Evolutionary conservation across 2,888 invertebrate genomes (phyloP).

Genomic region (Papilio gigon): DNA sequence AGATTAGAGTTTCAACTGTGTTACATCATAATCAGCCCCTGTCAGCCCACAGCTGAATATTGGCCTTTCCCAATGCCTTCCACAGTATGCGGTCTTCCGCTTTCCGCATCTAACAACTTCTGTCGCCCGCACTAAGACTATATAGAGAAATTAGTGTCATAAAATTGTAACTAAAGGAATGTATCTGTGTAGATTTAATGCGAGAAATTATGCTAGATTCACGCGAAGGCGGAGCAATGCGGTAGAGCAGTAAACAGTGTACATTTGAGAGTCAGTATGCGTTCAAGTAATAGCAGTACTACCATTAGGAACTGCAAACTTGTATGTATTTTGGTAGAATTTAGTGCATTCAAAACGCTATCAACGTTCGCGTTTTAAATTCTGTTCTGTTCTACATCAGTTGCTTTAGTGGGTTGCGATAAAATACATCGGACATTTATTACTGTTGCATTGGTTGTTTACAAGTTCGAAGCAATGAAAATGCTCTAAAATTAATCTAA

Average conservation of each 20-base stretch:
- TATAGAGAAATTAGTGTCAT: too few relatives aligned
- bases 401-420: conserved; percentile 3
- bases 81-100: too few relatives aligned
- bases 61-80: too few relatives aligned
- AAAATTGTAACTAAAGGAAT: too few relatives aligned
- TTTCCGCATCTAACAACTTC: too few relatives aligned
- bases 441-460: conserved; percentile 1
- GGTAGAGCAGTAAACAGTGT: neutral
- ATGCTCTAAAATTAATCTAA: conserved; percentile 17
- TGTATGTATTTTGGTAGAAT: neutral
- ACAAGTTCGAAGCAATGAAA: conserved; percentile 11
- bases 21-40: too few relatives aligned
- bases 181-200: too few relatives aligned
- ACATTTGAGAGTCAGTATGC: too few relatives aligned
- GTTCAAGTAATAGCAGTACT: too few relatives aligned
- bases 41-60: too few relatives aligned
- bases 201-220: neutral
- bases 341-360: conserved; percentile 20
- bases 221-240: neutral
- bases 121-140: too few relatives aligned
- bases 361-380: conserved; percentile 9
- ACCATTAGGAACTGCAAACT: neutral
- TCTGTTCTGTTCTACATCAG: conserved; percentile 5
- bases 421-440: conserved; percentile 4
- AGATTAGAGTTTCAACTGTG: too few relatives aligned